A percentile compares a stretch with the other conserved stretches of the same genome.
Evolutionary conservation across 2,888 invertebrate genomes (phyloP).

Genomic region (Agonopterix subpropinquella): DNA sequence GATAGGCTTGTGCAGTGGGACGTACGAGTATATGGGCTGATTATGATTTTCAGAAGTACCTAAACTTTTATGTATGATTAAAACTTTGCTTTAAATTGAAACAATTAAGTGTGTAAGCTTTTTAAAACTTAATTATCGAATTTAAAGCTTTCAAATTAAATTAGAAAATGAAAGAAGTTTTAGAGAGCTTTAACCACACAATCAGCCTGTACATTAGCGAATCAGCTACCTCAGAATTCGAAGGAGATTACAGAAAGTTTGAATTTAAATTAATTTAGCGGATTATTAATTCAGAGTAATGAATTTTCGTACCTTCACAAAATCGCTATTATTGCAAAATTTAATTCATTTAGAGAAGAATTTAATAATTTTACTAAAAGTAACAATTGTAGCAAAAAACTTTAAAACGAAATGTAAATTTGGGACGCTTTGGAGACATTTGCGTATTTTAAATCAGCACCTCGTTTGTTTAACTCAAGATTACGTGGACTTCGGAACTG

Average conservation of each 20-base stretch:
- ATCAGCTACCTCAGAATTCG: conserved; percentile 35
- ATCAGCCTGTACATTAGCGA: conserved; percentile 42
- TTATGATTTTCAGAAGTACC: too few relatives aligned
- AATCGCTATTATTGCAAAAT: conserved; percentile 21
- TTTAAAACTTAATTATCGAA: neutral
- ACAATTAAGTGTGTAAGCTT: neutral
- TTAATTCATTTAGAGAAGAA: conserved; percentile 3
- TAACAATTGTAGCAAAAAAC: too few relatives aligned
- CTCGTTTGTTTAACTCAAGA: conserved; percentile 48
- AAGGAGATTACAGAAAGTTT: conserved; percentile 55
- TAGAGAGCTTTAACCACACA: neutral
- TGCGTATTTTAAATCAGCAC: conserved; percentile 29
- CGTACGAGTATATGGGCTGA: too few relatives aligned
- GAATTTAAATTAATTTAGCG: conserved; percentile 66
- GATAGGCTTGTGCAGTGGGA: too few relatives aligned
- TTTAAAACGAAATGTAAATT: neutral
- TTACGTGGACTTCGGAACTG: conserved; percentile 51
- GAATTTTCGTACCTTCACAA: conserved; percentile 41
- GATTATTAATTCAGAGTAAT: conserved; percentile 71
- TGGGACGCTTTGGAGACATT: conserved; percentile 13
- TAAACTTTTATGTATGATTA: too few relatives aligned
- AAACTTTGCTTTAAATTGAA: neutral
- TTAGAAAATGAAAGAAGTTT: too few relatives aligned
- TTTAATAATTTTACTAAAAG: too few relatives aligned
- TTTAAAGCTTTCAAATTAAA: neutral